Percentiles rank a stretch among this genome's conserved stretches.
These are phyloP conservation scores for Xanthia icteritia DNA, from an alignment of 2,888 invertebrate genomes.

Conservation along the genomic window DNA sequence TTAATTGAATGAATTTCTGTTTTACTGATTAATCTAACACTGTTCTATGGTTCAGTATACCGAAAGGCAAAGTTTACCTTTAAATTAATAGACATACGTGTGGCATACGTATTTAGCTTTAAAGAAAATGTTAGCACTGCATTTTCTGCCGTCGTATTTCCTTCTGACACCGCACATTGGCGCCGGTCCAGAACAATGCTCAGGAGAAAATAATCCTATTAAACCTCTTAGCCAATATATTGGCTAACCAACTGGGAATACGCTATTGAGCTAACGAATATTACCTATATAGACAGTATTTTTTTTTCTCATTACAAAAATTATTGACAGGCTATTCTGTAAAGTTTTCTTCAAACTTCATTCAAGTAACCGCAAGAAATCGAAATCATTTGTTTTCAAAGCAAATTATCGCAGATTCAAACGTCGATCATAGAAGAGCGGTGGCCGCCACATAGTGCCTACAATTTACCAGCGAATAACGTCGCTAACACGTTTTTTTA, in stretches of 20 bases:
- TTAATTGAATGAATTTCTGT: too few species aligned
- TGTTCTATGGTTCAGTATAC: too few species aligned
- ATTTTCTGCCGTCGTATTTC: slow-evolving; percentile 15
- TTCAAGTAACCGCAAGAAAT: neutral
- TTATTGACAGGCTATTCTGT: neutral
- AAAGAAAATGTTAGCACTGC: slow-evolving; percentile 1
- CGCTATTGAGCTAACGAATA: neutral
- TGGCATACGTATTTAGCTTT: neutral
- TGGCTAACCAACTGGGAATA: neutral
- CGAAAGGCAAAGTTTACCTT: neutral
- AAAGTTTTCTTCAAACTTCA: neutral
- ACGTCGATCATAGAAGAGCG: neutral
- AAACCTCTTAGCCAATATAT: slow-evolving; percentile 27
- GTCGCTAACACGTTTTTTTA: too few species aligned
- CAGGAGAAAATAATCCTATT: slow-evolving; percentile 32
- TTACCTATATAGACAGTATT: neutral
- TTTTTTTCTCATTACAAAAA: neutral
- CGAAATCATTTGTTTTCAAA: neutral
- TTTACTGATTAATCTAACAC: too few species aligned
- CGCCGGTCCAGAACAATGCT: slow-evolving; percentile 20
- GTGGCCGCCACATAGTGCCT: too few species aligned
- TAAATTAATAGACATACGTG: neutral
- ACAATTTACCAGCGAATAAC: too few species aligned
- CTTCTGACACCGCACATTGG: slow-evolving; percentile 10
- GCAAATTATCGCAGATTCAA: neutral